Evolutionary conservation across 2,113 vertebrate species (phyloP).

Genomic region (Pituophis catenifer): DNA sequence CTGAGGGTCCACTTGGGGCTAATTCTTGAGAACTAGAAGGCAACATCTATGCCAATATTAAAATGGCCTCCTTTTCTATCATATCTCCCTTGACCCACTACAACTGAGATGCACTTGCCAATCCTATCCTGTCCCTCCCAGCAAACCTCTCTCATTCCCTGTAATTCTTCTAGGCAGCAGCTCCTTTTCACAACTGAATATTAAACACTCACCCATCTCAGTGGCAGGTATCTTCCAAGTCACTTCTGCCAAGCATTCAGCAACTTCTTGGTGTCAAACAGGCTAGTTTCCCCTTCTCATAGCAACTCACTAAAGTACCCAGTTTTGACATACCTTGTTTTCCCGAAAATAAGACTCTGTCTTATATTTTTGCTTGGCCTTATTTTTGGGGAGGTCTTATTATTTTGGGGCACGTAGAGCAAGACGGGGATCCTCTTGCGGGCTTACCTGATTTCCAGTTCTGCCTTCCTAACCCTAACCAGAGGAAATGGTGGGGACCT

Average conservation of each 20-base stretch:
- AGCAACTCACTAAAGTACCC: neutral
- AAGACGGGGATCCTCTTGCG: too few species aligned
- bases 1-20: neutral
- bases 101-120: neutral
- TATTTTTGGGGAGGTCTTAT: too few species aligned
- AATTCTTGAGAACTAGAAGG: neutral
- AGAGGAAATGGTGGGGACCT: too few species aligned
- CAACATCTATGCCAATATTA: neutral
- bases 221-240: neutral
- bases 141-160: neutral
- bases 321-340: neutral
- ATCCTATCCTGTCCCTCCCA: neutral
- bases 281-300: neutral
- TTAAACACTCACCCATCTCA: neutral
- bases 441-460: too few species aligned
- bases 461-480: too few species aligned
- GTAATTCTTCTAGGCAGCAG: neutral
- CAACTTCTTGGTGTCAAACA: neutral
- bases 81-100: neutral
- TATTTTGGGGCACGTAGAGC: too few species aligned
- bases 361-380: too few species aligned
- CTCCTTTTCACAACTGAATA: neutral
- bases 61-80: neutral
- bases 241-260: neutral
- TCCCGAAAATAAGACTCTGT: too few species aligned